These are phyloP conservation scores for Ambastaia sidthimunki DNA, from an alignment of 2,797 vertebrate genomes.

Conservation along the genomic window DNA sequence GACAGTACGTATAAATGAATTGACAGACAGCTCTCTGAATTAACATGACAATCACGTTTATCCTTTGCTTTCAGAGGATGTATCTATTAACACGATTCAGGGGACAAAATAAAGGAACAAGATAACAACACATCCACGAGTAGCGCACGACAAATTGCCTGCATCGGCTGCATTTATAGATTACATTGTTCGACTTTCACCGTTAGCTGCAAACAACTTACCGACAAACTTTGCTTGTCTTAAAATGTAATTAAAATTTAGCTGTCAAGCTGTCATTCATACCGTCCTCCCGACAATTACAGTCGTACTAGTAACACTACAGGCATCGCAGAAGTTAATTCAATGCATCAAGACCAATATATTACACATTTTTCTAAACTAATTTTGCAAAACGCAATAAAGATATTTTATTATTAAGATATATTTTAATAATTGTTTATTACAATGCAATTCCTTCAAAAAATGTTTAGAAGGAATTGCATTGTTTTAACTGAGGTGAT, in stretches of 20 bases:
- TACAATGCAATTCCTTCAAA: no score
- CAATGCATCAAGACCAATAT: neutral
- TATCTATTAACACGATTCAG: conserved; percentile 65
- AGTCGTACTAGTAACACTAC: conserved; percentile 43
- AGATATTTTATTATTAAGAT: no score
- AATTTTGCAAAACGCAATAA: neutral
- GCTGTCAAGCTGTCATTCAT: conserved; percentile 58
- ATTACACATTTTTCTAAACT: neutral
- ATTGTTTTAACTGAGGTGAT: no score
- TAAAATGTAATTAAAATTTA: conserved; percentile 56
- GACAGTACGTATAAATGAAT: conserved; percentile 33
- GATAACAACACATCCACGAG: conserved; percentile 62
- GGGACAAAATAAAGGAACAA: conserved; percentile 57
- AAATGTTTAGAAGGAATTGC: no score
- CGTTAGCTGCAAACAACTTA: conserved; percentile 48
- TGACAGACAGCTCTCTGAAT: conserved; percentile 48
- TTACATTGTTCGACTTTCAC: conserved; percentile 58
- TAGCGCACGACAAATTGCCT: conserved; percentile 61
- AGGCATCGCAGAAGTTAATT: conserved; percentile 15
- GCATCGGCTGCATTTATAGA: conserved; percentile 59
- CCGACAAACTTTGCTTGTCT: conserved; percentile 37
- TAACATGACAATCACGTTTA: conserved; percentile 60
- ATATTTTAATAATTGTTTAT: no score
- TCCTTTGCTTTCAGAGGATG: conserved; percentile 55
- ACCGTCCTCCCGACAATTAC: conserved; percentile 42